A percentile compares a stretch with the other conserved stretches of the same genome.
These are phyloP conservation scores for Choristoneura fumiferana DNA, from an alignment of 1,140 invertebrate species.

Conservation along the genomic window DNA sequence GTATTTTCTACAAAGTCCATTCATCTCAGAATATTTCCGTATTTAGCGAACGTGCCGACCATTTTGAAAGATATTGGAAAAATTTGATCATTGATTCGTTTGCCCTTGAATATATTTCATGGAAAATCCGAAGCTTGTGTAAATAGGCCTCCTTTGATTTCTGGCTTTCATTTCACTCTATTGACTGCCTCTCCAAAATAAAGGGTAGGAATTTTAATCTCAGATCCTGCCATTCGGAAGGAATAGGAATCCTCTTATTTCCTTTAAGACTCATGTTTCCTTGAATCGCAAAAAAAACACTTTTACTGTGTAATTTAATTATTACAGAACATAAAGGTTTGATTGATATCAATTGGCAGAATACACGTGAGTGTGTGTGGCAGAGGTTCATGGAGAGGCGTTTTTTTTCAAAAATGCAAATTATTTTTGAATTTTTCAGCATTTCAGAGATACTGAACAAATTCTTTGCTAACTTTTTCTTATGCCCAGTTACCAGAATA, in stretches of 20 bases:
- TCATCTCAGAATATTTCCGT: neutral
- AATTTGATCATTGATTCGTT: constrained; percentile 19
- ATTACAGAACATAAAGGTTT: neutral
- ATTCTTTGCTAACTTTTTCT: too few species aligned
- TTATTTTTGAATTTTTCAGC: too few species aligned
- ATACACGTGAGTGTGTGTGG: too few species aligned
- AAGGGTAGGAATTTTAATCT: constrained; percentile 49
- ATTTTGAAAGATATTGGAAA: constrained; percentile 8
- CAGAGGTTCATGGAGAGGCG: too few species aligned
- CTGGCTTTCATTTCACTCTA: constrained; percentile 48
- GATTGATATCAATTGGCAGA: neutral
- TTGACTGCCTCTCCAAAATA: constrained; percentile 40
- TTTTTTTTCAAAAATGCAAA: too few species aligned
- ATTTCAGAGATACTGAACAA: too few species aligned
- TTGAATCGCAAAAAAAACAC: neutral
- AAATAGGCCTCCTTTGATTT: constrained; percentile 42
- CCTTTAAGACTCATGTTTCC: constrained; percentile 20
- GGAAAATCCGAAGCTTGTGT: constrained; percentile 28
- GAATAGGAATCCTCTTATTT: constrained; percentile 14
- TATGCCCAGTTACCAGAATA: too few species aligned
- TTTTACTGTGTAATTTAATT: constrained; percentile 5
- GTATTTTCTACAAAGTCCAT: too few species aligned
- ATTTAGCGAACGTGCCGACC: constrained; percentile 1
- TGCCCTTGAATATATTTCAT: constrained; percentile 30
- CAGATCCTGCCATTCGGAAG: constrained; percentile 25